phyloP scores from a whole-genome alignment of 2,888 invertebrate genomes.

The Chrysolina oricalcia region DNA sequence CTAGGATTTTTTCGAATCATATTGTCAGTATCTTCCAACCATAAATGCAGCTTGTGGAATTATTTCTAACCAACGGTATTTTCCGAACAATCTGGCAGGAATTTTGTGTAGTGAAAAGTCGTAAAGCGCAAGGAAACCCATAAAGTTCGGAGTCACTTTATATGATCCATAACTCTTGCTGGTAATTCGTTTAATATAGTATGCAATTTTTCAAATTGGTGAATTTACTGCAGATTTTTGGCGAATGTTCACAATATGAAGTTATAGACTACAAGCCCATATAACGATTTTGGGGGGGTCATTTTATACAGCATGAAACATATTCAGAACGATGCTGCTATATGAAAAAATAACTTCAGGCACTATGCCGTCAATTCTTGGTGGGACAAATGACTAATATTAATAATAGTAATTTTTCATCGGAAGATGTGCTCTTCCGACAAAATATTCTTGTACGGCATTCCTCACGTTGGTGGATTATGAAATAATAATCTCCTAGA shows the following conservation, averaged over 20 bases:
- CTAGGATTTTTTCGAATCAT: neutral
- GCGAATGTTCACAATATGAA: neutral
- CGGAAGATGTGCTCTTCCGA: too few species aligned
- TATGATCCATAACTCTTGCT: slow-evolving; percentile 11
- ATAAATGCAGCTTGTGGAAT: neutral
- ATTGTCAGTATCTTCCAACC: neutral
- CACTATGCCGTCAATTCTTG: too few species aligned
- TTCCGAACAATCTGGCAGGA: neutral
- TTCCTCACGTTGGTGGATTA: too few species aligned
- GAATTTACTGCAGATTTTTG: neutral
- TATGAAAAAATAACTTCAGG: too few species aligned
- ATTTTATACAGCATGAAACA: too few species aligned
- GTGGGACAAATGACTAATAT: too few species aligned
- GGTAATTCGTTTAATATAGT: slow-evolving; percentile 12
- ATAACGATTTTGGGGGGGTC: too few species aligned
- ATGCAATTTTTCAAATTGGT: slow-evolving; percentile 15
- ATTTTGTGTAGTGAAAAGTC: slow-evolving; percentile 11
- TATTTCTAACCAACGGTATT: slow-evolving; percentile 1
- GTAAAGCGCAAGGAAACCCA: slow-evolving; percentile 15
- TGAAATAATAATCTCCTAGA: too few species aligned
- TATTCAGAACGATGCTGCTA: too few species aligned
- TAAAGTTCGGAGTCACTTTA: slow-evolving; percentile 18
- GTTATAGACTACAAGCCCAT: neutral
- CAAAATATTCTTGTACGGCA: too few species aligned
- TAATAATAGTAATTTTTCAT: too few species aligned